Conservation (phyloP, 2,888 invertebrate genomes). For the Melinaea menophilus region DNA sequence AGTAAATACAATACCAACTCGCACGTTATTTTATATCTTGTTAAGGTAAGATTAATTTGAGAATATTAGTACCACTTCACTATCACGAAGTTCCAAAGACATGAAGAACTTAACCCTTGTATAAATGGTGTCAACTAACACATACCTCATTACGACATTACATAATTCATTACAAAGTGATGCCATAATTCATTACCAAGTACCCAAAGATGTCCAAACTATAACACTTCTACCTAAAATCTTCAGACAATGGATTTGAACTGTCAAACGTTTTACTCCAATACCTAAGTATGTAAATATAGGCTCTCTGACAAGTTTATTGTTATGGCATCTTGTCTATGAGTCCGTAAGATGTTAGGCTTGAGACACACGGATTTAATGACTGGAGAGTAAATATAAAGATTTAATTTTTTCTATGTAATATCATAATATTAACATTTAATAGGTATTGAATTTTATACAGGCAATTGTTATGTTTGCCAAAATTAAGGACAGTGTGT, state of each 20-base stretch:
- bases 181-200: constrained; percentile 19
- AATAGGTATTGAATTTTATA: neutral
- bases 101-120: neutral
- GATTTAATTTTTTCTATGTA: neutral
- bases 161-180: constrained; percentile 10
- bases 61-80: no score
- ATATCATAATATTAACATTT: neutral
- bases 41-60: no score
- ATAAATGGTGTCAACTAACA: constrained; percentile 12
- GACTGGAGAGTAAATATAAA: constrained; percentile 10
- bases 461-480: constrained; percentile 7
- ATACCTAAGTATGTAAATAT: constrained; percentile 65
- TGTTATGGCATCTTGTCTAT: constrained; percentile 67
- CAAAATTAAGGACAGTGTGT: constrained; percentile 38
- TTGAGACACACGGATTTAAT: constrained; percentile 39
- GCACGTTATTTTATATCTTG: no score
- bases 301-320: constrained; percentile 59
- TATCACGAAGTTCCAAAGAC: no score
- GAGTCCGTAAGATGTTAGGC: constrained; percentile 53
- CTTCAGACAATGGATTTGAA: constrained; percentile 45
- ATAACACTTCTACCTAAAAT: constrained; percentile 17
- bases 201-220: constrained; percentile 18
- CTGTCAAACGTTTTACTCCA: constrained; percentile 69
- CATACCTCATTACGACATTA: constrained; percentile 2
- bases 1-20: no score